These are phyloP conservation scores for Diorhabda carinulata DNA, from an alignment of 1,140 invertebrate species.

Conservation along the genomic window DNA sequence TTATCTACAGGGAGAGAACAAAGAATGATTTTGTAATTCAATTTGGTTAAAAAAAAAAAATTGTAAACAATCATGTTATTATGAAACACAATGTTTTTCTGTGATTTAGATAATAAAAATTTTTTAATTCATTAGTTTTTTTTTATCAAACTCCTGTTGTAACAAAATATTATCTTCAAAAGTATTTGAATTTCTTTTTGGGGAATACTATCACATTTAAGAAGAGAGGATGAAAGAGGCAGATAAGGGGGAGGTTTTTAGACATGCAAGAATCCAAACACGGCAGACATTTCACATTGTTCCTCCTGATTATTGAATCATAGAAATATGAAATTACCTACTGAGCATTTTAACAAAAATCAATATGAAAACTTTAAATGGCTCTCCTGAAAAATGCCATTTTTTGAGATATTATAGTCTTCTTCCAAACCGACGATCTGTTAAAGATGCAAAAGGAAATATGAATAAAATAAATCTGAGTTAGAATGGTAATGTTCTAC, in stretches of 20 bases:
- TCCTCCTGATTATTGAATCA: slow-evolving; percentile 3
- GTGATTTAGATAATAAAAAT: background rate
- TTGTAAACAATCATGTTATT: too few relatives aligned
- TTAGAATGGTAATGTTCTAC: too few relatives aligned
- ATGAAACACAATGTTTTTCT: too few relatives aligned
- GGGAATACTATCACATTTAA: slow-evolving; percentile 6
- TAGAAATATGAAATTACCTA: slow-evolving; percentile 5
- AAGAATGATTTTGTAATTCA: slow-evolving; percentile 5
- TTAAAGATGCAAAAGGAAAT: too few relatives aligned
- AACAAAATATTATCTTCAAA: slow-evolving; percentile 6
- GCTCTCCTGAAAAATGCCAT: slow-evolving; percentile 2
- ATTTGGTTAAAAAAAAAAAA: background rate
- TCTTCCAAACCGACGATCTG: background rate
- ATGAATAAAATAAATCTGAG: too few relatives aligned
- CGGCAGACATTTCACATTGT: slow-evolving; percentile 1
- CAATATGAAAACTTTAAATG: slow-evolving; percentile 8
- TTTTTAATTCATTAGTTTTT: slow-evolving; percentile 5
- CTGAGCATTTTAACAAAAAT: background rate
- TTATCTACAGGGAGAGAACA: slow-evolving; percentile 1
- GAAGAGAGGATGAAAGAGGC: background rate
- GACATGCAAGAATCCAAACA: background rate
- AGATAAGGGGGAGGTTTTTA: slow-evolving; percentile 8
- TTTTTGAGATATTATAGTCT: slow-evolving; percentile 4
- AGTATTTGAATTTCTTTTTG: background rate
- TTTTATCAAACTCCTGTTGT: slow-evolving; percentile 4